Evolutionary conservation across 2,113 vertebrate species (phyloP).

Genomic region (Strix aluco): DNA sequence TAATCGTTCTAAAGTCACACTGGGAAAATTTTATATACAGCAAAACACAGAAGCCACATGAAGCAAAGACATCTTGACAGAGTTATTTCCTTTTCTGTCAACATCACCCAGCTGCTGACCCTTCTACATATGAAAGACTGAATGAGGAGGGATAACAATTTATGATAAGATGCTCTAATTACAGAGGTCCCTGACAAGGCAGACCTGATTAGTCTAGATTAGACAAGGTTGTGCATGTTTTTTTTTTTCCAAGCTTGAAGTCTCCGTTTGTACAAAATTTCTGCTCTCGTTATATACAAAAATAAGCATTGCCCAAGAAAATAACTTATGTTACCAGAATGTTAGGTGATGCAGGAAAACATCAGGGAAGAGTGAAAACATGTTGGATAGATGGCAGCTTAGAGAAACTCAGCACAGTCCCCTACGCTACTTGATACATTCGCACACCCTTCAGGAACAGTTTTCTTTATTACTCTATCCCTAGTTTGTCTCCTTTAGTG

Average conservation of each 20-base stretch:
- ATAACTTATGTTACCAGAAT: neutral
- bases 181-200: neutral
- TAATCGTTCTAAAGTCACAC: neutral
- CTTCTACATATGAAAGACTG: neutral
- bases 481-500: neutral
- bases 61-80: neutral
- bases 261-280: neutral
- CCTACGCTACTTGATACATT: neutral
- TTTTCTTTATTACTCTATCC: neutral
- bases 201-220: neutral
- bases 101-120: neutral
- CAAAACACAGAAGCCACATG: neutral
- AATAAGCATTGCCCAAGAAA: neutral
- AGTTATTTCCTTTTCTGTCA: slow-evolving; percentile 7
- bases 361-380: neutral
- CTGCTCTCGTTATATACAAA: neutral
- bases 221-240: neutral
- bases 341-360: neutral
- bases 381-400: neutral
- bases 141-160: neutral
- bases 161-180: neutral
- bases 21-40: neutral
- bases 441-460: neutral
- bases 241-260: neutral
- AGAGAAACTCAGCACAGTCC: neutral